These are phyloP conservation scores for Nannoperca australis DNA, from an alignment of 2,797 vertebrate species.

Conservation along the genomic window DNA sequence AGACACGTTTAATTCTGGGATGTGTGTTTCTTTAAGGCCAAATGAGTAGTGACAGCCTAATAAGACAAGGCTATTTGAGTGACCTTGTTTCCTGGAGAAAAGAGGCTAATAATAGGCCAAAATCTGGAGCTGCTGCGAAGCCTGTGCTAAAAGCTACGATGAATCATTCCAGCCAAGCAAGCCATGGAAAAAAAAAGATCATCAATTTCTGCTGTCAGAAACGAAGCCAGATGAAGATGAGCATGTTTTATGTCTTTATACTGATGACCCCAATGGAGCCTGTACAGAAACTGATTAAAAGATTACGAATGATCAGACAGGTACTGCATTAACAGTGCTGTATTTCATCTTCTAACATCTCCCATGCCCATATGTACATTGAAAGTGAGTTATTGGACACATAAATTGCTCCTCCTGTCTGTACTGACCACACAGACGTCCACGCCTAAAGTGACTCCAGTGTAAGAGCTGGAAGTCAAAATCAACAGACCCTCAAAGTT, in stretches of 20 bases:
- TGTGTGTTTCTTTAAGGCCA: conserved; percentile 76
- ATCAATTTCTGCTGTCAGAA: conserved; percentile 55
- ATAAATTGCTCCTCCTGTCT: conserved; percentile 1
- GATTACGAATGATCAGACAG: conserved; percentile 21
- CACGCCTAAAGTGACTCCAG: neutral
- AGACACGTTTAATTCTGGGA: conserved; percentile 35
- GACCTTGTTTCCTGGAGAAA: conserved; percentile 85
- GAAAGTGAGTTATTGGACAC: neutral
- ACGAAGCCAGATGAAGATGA: conserved; percentile 52
- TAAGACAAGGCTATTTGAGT: conserved; percentile 78
- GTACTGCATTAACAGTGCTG: neutral
- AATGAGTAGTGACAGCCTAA: conserved; percentile 77
- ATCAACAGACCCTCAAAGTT: neutral
- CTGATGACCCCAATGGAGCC: conserved; percentile 8
- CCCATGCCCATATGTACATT: neutral
- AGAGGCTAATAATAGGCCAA: conserved; percentile 83
- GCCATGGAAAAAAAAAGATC: conserved; percentile 66
- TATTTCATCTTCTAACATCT: conserved; percentile 7
- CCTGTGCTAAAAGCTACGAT: conserved; percentile 71
- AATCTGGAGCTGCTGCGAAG: conserved; percentile 79
- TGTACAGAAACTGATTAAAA: conserved; percentile 25
- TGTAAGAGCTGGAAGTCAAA: conserved; percentile 5
- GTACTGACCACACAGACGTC: neutral
- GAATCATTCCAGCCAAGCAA: conserved; percentile 66
- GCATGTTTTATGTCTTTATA: conserved; percentile 44